Conservation (phyloP, 2,797 vertebrate species). For the Schizopygopsis pylzovi region DNA sequence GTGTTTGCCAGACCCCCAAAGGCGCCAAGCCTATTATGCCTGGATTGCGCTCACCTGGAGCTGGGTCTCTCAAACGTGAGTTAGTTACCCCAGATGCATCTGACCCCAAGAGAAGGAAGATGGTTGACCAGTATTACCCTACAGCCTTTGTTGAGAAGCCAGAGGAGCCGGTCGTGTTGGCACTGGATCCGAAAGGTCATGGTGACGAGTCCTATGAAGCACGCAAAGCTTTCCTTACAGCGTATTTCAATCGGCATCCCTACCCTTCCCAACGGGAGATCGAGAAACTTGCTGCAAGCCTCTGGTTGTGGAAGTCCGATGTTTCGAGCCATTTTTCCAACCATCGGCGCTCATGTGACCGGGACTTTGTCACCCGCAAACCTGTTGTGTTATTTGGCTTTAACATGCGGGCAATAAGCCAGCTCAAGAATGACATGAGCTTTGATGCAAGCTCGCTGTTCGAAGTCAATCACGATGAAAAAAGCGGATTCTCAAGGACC, state of each 20-base stretch:
- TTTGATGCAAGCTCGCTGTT: conserved; percentile 85
- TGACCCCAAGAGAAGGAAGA: conserved; percentile 86
- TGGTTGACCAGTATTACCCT: conserved; percentile 77
- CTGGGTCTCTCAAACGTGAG: conserved; percentile 86
- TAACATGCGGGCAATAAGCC: conserved; percentile 92
- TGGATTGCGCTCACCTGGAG: conserved; percentile 76
- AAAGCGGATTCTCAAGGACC: conserved; percentile 73
- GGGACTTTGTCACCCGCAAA: conserved; percentile 84
- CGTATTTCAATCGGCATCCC: conserved; percentile 93
- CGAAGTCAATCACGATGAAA: conserved; percentile 79
- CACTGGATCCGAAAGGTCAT: conserved; percentile 91
- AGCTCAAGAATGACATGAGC: conserved; percentile 89
- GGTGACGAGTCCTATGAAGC: conserved; percentile 94
- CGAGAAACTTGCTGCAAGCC: conserved; percentile 90
- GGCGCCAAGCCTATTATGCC: conserved; percentile 84
- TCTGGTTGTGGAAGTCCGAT: conserved; percentile 98
- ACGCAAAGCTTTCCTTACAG: conserved; percentile 92
- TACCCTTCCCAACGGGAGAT: conserved; percentile 90
- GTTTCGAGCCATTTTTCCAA: conserved; percentile 91
- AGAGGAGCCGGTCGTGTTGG: conserved; percentile 84
- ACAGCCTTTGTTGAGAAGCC: conserved; percentile 80
- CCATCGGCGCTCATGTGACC: conserved; percentile 86
- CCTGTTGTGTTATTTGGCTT: conserved; percentile 90
- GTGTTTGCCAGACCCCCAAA: conserved; percentile 89
- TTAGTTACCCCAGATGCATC: conserved; percentile 80